A percentile compares a stretch with the other conserved stretches of the same genome.
phyloP scores from a whole-genome alignment of 2,113 vertebrate species.

The Orthonyx spaldingii region DNA sequence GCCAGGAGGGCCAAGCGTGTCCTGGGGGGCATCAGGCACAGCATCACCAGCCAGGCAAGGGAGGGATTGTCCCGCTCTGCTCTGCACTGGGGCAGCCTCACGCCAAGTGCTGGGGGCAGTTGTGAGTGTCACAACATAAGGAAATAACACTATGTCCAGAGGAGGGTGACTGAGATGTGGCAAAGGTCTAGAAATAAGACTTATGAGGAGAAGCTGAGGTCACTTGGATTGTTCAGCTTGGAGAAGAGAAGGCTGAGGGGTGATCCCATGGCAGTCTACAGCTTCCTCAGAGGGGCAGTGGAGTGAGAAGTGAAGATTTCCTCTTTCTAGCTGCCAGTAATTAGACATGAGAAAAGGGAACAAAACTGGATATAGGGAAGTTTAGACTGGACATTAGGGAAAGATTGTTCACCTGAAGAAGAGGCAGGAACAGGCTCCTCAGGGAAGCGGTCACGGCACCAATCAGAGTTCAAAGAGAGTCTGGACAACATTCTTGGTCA shows the following conservation, averaged over 20 bases:
- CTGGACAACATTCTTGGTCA: neutral
- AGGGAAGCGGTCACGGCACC: neutral
- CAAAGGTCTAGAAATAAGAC: neutral
- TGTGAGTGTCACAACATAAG: neutral
- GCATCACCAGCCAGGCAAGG: rapidly evolving
- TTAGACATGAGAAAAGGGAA: neutral
- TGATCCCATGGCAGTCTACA: neutral
- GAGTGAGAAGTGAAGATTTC: neutral
- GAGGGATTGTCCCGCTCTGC: neutral
- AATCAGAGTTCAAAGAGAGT: neutral
- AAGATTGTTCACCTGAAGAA: neutral
- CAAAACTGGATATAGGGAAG: neutral
- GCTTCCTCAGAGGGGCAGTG: neutral
- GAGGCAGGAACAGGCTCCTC: neutral
- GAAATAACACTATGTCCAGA: neutral
- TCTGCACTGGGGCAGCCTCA: neutral
- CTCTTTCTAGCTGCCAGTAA: neutral
- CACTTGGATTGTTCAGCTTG: neutral
- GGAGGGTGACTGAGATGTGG: neutral
- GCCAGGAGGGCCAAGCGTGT: neutral
- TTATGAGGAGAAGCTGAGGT: neutral
- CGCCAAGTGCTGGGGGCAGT: rapidly evolving
- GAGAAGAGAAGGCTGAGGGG: neutral
- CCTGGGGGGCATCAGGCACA: neutral
- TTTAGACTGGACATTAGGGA: neutral